phyloP scores from a whole-genome alignment of 2,888 invertebrate genomes.

The Phengaris arion region DNA sequence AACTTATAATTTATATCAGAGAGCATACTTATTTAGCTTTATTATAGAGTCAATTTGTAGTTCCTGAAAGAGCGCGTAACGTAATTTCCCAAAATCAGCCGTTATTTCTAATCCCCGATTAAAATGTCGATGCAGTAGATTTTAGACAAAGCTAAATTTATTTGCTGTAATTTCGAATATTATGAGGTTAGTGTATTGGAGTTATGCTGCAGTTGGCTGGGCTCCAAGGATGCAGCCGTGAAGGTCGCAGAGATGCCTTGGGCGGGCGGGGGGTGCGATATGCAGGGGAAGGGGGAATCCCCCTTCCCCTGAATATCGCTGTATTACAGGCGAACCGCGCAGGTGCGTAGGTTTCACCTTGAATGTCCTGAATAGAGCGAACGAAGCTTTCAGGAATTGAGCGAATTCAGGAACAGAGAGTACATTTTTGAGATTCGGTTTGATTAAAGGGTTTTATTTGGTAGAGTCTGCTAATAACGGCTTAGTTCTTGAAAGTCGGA shows the following conservation, averaged over 20 bases:
- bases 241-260: conserved; percentile 52
- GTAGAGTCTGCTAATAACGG: neutral
- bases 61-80: neutral
- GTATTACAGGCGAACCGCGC: conserved; percentile 57
- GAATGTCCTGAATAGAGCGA: conserved; percentile 10
- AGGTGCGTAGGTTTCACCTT: conserved; percentile 51
- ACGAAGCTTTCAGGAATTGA: neutral
- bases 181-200: conserved; percentile 40
- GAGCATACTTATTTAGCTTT: neutral
- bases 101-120: neutral
- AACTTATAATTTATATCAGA: too few species aligned
- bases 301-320: too few species aligned
- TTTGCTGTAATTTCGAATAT: conserved; percentile 35
- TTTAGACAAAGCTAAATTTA: conserved; percentile 10
- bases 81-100: neutral
- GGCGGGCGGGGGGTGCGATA: conserved; percentile 37
- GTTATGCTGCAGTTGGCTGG: conserved; percentile 56
- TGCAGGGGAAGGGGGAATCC: conserved; percentile 37
- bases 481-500: too few species aligned
- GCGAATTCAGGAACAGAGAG: neutral
- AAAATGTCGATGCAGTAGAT: neutral
- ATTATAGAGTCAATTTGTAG: neutral
- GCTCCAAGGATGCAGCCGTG: conserved; percentile 68
- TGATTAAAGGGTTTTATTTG: neutral
- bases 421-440: too few species aligned